Evolutionary conservation across 2,888 invertebrate genomes (phyloP).

Genomic region (Meteorus cinctellus): DNA sequence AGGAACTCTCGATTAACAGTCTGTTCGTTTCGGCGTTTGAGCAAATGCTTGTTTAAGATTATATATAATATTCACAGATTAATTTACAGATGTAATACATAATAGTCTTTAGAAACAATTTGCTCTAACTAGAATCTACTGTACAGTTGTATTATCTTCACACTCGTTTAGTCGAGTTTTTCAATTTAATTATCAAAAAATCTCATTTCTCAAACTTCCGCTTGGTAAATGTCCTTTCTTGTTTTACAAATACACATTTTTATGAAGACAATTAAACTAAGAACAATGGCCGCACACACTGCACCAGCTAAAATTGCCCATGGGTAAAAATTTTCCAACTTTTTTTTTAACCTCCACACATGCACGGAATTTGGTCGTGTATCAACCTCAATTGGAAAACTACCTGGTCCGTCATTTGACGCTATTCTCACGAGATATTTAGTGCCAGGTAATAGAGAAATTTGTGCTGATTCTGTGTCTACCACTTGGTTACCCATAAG

Average conservation of each 20-base stretch:
- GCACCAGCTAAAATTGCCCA: slow-evolving; percentile 60
- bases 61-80: slow-evolving; percentile 9
- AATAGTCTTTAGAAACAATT: slow-evolving; percentile 11
- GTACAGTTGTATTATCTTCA: slow-evolving; percentile 9
- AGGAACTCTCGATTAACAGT: slow-evolving; percentile 72
- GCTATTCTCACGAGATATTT: slow-evolving; percentile 70
- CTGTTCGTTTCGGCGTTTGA: slow-evolving; percentile 68
- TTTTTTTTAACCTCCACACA: slow-evolving; percentile 60
- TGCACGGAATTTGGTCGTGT: slow-evolving; percentile 62
- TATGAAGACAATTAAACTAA: slow-evolving; percentile 49
- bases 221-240: slow-evolving; percentile 56
- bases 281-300: slow-evolving; percentile 53
- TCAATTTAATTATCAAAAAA: neutral
- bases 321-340: slow-evolving; percentile 54
- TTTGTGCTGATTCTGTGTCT: slow-evolving; percentile 67
- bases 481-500: slow-evolving; percentile 71
- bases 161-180: neutral
- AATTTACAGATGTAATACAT: slow-evolving; percentile 6
- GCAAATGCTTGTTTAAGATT: slow-evolving; percentile 42
- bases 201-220: slow-evolving; percentile 43
- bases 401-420: slow-evolving; percentile 70
- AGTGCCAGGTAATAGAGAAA: slow-evolving; percentile 68
- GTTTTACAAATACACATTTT: slow-evolving; percentile 49
- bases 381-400: slow-evolving; percentile 70
- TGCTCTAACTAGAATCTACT: slow-evolving; percentile 27